phyloP scores from a whole-genome alignment of 2,113 vertebrate genomes.

The pig (Sus scrofa) region T2T-Sscrofa CM000827.6:73843501-73844000 shows the following conservation, averaged over 20 bases:
- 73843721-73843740: background rate
- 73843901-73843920: background rate
- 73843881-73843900: background rate
- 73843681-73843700: no score
- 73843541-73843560: no score
- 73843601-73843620: no score
- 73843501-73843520: no score
- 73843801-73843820: background rate
- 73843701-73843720: slow-evolving; percentile 24
- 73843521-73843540: no score
- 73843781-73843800: background rate
- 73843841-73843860: background rate
- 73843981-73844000: background rate
- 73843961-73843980: background rate
- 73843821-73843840: background rate
- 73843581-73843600: no score
- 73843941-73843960: background rate
- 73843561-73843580: no score
- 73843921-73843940: background rate
- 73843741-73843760: slow-evolving; percentile 14
- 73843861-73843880: background rate
- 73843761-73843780: background rate
- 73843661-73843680: no score
- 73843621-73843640: no score
- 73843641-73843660: no score